Conservation (phyloP, 1,140 invertebrate genomes). For the Tetramorium simillimum region DNA sequence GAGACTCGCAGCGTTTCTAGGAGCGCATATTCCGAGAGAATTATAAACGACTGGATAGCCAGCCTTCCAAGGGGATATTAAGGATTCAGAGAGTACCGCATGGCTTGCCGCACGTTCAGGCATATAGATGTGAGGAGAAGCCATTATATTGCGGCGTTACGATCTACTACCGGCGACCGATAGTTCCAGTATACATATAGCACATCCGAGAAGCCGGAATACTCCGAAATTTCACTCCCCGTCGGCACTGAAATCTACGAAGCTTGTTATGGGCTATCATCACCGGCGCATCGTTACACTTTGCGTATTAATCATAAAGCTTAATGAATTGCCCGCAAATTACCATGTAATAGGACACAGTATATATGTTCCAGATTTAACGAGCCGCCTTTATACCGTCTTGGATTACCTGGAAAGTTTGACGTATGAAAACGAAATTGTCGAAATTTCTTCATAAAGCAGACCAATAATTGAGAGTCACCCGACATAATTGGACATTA, state of each 20-base stretch:
- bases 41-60: slow-evolving; percentile 57
- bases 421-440: neutral
- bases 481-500: neutral
- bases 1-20: slow-evolving; percentile 48
- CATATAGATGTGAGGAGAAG: slow-evolving; percentile 44
- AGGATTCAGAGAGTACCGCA: slow-evolving; percentile 52
- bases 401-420: neutral
- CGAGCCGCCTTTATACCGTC: neutral
- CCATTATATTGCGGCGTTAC: slow-evolving; percentile 56
- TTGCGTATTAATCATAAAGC: slow-evolving; percentile 30
- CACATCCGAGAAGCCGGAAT: neutral
- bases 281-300: slow-evolving; percentile 13
- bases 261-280: slow-evolving; percentile 31
- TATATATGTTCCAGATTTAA: neutral
- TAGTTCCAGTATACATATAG: neutral
- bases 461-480: neutral
- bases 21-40: slow-evolving; percentile 68
- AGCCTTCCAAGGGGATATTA: slow-evolving; percentile 64
- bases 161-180: slow-evolving; percentile 15
- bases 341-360: slow-evolving; percentile 10
- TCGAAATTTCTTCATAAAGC: neutral
- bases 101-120: slow-evolving; percentile 36
- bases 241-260: neutral
- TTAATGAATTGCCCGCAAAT: slow-evolving; percentile 46
- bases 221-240: slow-evolving; percentile 26